These are phyloP conservation scores for Aplodontia rufa DNA, from an alignment of 2,113 vertebrate genomes.

Conservation along the genomic window DNA sequence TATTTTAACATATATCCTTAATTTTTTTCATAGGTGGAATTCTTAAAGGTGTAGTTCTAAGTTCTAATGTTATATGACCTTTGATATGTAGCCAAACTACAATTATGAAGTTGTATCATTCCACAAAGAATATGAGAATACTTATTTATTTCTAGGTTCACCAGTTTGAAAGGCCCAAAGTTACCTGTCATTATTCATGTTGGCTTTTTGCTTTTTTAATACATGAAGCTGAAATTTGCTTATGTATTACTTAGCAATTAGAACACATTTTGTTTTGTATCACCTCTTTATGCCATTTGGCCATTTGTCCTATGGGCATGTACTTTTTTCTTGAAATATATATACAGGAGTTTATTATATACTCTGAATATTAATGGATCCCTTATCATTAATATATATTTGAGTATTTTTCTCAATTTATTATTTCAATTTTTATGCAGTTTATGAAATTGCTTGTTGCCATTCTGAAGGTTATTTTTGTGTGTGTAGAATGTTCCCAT, in stretches of 20 bases:
- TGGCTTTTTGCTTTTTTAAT: not conserved
- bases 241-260: not conserved
- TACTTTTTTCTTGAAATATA: not conserved
- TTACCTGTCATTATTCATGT: not conserved
- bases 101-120: not conserved
- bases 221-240: not conserved
- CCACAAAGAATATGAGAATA: not conserved
- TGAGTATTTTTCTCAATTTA: not conserved
- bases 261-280: not conserved
- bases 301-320: not conserved
- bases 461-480: not conserved
- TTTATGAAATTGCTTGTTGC: not conserved
- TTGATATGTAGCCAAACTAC: not conserved
- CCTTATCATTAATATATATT: not conserved
- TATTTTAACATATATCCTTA: not conserved
- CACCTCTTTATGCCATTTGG: not conserved
- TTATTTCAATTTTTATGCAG: not conserved
- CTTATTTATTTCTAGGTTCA: not conserved
- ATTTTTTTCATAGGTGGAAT: not conserved
- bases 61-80: not conserved
- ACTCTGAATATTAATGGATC: not conserved
- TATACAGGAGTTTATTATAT: not conserved
- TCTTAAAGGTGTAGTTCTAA: not conserved
- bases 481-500: not conserved
- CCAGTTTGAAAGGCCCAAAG: not conserved